These are phyloP conservation scores for Mirza zaza DNA, from an alignment of 2,113 vertebrate genomes.

Conservation along the genomic window DNA sequence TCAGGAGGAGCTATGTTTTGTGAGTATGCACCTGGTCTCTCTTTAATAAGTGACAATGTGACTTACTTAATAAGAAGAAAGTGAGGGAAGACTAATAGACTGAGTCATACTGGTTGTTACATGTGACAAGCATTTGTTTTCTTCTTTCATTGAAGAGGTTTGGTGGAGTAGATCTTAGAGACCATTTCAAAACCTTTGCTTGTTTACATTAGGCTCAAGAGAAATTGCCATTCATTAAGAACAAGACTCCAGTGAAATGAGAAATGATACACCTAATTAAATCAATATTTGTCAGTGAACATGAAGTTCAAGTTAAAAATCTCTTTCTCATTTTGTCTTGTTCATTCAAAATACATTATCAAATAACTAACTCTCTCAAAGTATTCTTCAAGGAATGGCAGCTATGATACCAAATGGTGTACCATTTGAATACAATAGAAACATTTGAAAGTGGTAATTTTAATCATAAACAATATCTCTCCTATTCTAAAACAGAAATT, in stretches of 20 bases:
- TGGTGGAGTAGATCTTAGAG: neutral
- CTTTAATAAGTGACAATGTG: neutral
- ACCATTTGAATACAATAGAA: neutral
- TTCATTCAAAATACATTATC: neutral
- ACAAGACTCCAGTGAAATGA: neutral
- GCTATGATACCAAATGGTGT: neutral
- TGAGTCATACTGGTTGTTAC: neutral
- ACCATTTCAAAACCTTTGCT: neutral
- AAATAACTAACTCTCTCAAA: constrained; percentile 10
- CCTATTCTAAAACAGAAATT: constrained; percentile 5
- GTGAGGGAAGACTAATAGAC: neutral
- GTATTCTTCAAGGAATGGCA: neutral
- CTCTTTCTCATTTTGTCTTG: neutral
- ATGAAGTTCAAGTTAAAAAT: neutral
- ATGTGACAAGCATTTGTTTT: neutral
- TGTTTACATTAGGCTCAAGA: neutral
- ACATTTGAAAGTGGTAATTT: constrained; percentile 25
- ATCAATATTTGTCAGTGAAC: neutral
- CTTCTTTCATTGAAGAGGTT: neutral
- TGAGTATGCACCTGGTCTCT: neutral
- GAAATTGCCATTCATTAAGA: constrained; percentile 6
- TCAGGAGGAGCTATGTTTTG: neutral
- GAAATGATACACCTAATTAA: neutral
- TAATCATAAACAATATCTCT: neutral
- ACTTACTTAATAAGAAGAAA: neutral